Evolutionary conservation across 2,113 vertebrate species (phyloP).

Genomic region (Gallinago media): DNA sequence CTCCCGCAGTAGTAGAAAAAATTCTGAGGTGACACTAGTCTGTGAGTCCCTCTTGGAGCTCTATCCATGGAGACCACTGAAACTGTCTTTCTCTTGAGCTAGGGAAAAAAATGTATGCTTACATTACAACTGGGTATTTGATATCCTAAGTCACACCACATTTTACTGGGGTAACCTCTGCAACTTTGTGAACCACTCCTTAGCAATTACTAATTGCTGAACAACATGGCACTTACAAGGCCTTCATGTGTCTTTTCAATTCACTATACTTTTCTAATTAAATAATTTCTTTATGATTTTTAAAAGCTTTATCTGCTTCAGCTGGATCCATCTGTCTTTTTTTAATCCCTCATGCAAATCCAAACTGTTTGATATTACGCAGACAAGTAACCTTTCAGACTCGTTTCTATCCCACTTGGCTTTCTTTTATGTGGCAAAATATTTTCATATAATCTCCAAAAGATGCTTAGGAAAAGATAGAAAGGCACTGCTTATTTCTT

Average conservation of each 20-base stretch:
- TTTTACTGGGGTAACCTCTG: background rate
- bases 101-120: background rate
- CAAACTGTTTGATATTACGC: background rate
- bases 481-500: background rate
- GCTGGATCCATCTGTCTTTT: background rate
- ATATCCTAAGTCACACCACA: background rate
- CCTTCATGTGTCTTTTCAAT: background rate
- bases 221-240: fast-evolving
- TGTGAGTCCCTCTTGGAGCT: background rate
- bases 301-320: background rate
- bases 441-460: background rate
- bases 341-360: background rate
- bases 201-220: background rate
- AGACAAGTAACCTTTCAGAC: background rate
- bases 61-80: background rate
- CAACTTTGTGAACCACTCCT: background rate
- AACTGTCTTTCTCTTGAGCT: background rate
- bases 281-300: background rate
- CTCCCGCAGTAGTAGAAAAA: background rate
- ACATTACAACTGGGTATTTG: background rate
- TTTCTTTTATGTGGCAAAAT: background rate
- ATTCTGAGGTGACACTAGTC: background rate
- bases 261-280: background rate
- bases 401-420: background rate
- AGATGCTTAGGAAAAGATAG: background rate